These are phyloP conservation scores for Arenicola marina DNA, from an alignment of 2,888 invertebrate genomes.

Conservation along the genomic window DNA sequence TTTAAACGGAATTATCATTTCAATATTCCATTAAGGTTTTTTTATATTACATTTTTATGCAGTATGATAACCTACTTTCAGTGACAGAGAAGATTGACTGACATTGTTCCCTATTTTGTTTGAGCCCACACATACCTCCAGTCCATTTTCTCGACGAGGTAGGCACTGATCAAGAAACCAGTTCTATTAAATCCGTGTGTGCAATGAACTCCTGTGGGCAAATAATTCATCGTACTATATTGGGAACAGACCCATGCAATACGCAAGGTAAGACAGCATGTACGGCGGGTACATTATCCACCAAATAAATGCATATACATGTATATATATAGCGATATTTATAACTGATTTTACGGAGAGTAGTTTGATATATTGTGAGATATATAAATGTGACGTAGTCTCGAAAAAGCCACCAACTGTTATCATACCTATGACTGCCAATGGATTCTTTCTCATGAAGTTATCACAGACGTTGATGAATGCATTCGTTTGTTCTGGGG, in stretches of 20 bases:
- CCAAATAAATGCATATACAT: no score
- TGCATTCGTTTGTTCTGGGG: slow-evolving; percentile 77
- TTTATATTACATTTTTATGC: no score
- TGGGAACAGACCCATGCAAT: no score
- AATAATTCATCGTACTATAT: background rate
- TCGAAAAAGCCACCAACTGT: background rate
- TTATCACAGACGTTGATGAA: slow-evolving; percentile 81
- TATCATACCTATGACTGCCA: slow-evolving; percentile 73
- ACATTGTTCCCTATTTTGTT: background rate
- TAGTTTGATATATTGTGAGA: background rate
- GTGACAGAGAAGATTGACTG: background rate
- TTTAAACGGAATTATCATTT: no score
- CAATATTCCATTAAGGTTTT: no score
- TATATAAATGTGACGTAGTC: no score
- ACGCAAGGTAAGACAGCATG: no score
- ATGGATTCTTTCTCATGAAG: slow-evolving; percentile 79
- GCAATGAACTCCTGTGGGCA: slow-evolving; percentile 78
- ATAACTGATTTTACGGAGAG: background rate
- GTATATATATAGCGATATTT: background rate
- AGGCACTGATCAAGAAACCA: slow-evolving; percentile 91
- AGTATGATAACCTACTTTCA: background rate
- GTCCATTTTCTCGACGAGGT: slow-evolving; percentile 82
- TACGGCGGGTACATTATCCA: no score
- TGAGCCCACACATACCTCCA: slow-evolving; percentile 64
- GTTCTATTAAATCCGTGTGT: slow-evolving; percentile 99